Conservation (phyloP, 2,888 invertebrate species). For the Temnothorax rugatulus region DNA sequence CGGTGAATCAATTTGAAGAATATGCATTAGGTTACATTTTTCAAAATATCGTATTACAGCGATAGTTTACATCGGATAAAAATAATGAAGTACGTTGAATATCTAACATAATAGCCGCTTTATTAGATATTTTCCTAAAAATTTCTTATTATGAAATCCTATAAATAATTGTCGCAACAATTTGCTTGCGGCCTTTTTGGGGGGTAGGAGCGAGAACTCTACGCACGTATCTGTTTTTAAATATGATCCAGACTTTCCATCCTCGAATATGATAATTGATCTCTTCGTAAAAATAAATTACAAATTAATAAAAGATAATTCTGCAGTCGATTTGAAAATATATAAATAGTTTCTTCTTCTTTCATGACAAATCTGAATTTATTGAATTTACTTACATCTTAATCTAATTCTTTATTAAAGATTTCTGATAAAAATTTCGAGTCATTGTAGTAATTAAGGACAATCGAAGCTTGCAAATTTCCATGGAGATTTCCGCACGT, state of each 20-base stretch:
- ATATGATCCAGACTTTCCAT: slow-evolving; percentile 21
- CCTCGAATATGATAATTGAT: background rate
- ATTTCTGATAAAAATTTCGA: background rate
- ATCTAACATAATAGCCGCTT: background rate
- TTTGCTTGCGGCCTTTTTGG: slow-evolving; percentile 22
- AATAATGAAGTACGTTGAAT: background rate
- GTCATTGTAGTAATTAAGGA: background rate
- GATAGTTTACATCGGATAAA: background rate
- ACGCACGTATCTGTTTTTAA: background rate
- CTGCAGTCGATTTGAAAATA: background rate
- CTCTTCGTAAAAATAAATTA: background rate
- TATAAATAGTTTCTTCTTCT: background rate
- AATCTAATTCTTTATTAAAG: background rate
- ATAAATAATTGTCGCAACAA: background rate
- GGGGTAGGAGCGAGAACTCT: background rate
- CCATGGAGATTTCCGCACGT: slow-evolving; percentile 20
- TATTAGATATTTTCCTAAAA: background rate
- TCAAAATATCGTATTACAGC: background rate
- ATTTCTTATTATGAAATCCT: background rate
- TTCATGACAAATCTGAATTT: background rate
- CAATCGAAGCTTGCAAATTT: background rate
- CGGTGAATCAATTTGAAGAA: slow-evolving; percentile 6
- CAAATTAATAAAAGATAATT: background rate
- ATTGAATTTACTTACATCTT: background rate
- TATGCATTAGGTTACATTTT: slow-evolving; percentile 12